These are phyloP conservation scores for Cartodere bifasciata DNA, from an alignment of 2,888 invertebrate species.

Conservation along the genomic window DNA sequence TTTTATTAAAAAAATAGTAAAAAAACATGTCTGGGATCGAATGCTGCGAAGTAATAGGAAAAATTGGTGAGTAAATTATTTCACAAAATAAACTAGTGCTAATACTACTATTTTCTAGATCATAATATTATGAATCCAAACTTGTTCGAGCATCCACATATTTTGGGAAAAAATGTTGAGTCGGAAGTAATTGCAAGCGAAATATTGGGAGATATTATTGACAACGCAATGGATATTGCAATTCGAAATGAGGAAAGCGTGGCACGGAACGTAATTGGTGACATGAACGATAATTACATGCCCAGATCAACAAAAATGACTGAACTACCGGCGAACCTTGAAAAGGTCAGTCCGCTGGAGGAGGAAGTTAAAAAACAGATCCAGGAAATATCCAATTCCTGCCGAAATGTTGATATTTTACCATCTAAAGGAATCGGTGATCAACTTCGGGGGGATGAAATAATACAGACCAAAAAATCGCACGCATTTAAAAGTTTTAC, in stretches of 20 bases:
- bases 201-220: constrained; percentile 30
- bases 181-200: constrained; percentile 23
- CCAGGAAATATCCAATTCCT: constrained; percentile 14
- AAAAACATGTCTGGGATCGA: constrained; percentile 11
- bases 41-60: constrained; percentile 8
- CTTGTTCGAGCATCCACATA: constrained; percentile 2
- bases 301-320: constrained; percentile 9
- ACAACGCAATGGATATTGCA: constrained; percentile 28
- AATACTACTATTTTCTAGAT: neutral
- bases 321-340: constrained; percentile 6
- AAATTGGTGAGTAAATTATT: constrained; percentile 4
- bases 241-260: constrained; percentile 7
- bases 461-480: constrained; percentile 13
- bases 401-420: constrained; percentile 6
- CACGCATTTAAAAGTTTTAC: constrained; percentile 19
- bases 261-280: constrained; percentile 15
- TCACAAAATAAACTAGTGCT: neutral
- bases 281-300: constrained; percentile 17
- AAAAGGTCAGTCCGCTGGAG: constrained; percentile 9
- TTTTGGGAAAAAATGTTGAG: constrained; percentile 5
- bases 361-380: constrained; percentile 16
- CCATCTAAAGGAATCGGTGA: constrained; percentile 19
- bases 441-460: constrained; percentile 17
- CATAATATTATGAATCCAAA: neutral
- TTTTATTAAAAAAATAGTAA: too few relatives aligned